These are phyloP conservation scores for Hyla sarda DNA, from an alignment of 2,113 vertebrate species.

Conservation along the genomic window DNA sequence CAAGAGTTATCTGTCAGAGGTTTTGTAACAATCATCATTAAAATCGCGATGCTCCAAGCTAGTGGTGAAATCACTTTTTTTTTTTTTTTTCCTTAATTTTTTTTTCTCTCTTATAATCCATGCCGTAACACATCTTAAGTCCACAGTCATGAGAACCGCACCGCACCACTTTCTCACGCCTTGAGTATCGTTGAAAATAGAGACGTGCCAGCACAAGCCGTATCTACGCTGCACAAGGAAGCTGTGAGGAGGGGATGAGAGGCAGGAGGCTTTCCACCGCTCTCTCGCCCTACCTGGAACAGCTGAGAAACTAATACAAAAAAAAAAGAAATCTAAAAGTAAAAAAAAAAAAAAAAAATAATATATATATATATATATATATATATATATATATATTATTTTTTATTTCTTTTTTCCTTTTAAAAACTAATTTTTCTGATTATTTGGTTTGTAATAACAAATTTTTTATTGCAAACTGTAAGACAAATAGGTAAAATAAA, in stretches of 20 bases:
- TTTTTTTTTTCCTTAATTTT: constrained; percentile 61
- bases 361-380: too few species aligned
- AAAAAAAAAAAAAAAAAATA: too few species aligned
- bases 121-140: constrained; percentile 82
- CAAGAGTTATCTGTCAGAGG: constrained; percentile 51
- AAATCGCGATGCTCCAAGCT: constrained; percentile 74
- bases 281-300: neutral
- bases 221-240: constrained; percentile 68
- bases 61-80: constrained; percentile 79
- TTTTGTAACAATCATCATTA: constrained; percentile 81
- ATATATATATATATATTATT: too few species aligned
- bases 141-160: constrained; percentile 91
- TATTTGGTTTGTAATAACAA: too few species aligned
- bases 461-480: neutral
- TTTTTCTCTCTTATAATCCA: constrained; percentile 72
- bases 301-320: neutral
- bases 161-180: constrained; percentile 92
- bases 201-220: constrained; percentile 86
- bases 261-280: constrained; percentile 57
- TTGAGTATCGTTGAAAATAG: constrained; percentile 78
- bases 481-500: neutral
- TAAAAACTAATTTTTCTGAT: too few species aligned
- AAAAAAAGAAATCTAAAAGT: neutral
- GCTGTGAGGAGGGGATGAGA: constrained; percentile 63
- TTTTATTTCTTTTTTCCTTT: too few species aligned